phyloP scores from a whole-genome alignment of 2,888 invertebrate genomes.

The Adineta ricciae region DNA sequence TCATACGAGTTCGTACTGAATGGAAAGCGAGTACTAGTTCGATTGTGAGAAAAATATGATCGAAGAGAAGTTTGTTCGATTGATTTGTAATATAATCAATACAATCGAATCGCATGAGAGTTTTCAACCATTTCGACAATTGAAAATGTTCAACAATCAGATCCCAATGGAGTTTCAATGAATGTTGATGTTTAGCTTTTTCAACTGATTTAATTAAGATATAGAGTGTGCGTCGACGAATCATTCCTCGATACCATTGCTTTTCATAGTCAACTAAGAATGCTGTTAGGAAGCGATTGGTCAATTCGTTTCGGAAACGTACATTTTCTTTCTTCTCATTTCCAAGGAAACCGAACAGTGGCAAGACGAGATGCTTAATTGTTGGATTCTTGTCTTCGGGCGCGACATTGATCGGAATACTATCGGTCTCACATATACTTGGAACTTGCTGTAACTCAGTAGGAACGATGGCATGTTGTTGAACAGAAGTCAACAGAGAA shows the following conservation, averaged over 20 bases:
- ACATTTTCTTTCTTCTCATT: not conserved
- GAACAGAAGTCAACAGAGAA: not conserved
- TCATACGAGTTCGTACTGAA: not conserved
- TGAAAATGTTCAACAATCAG: not conserved
- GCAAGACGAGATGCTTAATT: not conserved
- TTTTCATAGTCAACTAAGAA: not conserved
- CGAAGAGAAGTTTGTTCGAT: not conserved
- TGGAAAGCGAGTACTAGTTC: not conserved
- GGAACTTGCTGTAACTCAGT: not conserved
- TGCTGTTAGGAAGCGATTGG: not conserved
- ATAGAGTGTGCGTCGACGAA: not conserved
- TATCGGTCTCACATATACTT: not conserved
- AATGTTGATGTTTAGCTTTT: not conserved
- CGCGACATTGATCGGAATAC: not conserved
- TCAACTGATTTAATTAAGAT: not conserved
- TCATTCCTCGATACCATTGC: not conserved
- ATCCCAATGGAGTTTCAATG: not conserved
- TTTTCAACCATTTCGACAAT: not conserved
- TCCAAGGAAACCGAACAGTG: not conserved
- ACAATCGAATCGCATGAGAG: not conserved
- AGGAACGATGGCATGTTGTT: not conserved
- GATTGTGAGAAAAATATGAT: constrained; percentile 4
- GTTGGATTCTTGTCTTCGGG: not conserved
- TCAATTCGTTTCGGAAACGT: not conserved
- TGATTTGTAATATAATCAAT: not conserved